A percentile compares a stretch with the other conserved stretches of the same genome.
phyloP scores from a whole-genome alignment of 2,888 invertebrate genomes.

The Dolomedes plantarius region DNA sequence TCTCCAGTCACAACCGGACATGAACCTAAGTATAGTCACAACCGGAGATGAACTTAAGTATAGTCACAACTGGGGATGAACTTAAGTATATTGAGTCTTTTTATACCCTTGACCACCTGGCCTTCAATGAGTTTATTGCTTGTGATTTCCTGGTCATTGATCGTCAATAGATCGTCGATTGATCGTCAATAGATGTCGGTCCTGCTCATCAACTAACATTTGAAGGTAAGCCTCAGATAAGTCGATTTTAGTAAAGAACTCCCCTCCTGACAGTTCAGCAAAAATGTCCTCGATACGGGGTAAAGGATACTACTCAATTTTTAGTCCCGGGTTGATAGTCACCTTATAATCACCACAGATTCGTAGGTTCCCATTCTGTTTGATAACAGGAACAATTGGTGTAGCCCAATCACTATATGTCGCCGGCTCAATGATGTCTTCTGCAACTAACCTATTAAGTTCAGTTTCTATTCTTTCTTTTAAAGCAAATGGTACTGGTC shows the following conservation, averaged over 20 bases:
- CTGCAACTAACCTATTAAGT: conserved; percentile 44
- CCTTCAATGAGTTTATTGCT: no score
- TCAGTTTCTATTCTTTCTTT: conserved; percentile 51
- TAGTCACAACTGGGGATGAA: no score
- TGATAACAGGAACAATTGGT: conserved; percentile 51
- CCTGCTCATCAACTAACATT: conserved; percentile 75
- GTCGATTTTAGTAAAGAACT: conserved; percentile 74
- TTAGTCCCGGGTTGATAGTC: conserved; percentile 74
- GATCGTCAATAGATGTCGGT: conserved; percentile 75
- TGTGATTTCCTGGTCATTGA: no score
- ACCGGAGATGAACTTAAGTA: no score
- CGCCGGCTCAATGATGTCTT: conserved; percentile 51
- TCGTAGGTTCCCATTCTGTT: conserved; percentile 73
- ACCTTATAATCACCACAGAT: conserved; percentile 75
- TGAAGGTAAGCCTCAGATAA: conserved; percentile 76
- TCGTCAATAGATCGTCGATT: no score
- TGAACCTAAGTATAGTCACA: no score
- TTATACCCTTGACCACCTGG: no score
- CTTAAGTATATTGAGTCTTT: no score
- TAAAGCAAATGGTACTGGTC: conserved; percentile 53
- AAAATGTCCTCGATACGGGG: conserved; percentile 75
- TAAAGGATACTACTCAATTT: conserved; percentile 75
- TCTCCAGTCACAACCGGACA: no score
- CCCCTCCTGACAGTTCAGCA: conserved; percentile 73
- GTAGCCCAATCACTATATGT: conserved; percentile 50